These are phyloP conservation scores for Odobenus rosmarus DNA, from an alignment of 2,113 vertebrate species.

Conservation along the genomic window DNA sequence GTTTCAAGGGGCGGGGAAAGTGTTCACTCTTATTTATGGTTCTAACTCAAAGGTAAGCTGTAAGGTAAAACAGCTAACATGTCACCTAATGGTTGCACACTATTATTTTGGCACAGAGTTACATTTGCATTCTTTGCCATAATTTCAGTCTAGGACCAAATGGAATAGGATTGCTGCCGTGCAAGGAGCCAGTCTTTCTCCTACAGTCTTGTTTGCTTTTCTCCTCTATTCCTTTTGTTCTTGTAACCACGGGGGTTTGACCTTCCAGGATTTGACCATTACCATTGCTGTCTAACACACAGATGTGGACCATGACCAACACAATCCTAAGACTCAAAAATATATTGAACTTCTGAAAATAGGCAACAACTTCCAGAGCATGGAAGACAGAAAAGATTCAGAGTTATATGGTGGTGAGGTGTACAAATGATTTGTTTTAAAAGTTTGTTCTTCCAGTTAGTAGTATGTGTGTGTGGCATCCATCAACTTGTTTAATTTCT, in stretches of 20 bases:
- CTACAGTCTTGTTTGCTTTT: constrained; percentile 33
- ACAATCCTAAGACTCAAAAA: constrained; percentile 60
- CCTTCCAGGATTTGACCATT: constrained; percentile 4
- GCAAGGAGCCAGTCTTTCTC: not conserved
- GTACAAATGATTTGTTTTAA: not conserved
- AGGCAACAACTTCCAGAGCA: not conserved
- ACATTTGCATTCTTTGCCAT: constrained; percentile 51
- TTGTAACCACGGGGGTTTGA: constrained; percentile 59
- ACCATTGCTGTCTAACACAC: not conserved
- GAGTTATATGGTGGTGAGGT: not conserved
- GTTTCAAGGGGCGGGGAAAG: not conserved
- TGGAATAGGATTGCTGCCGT: constrained; percentile 53
- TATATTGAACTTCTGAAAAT: not conserved
- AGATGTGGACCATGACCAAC: constrained; percentile 33
- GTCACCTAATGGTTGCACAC: not conserved
- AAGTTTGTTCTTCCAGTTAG: not conserved
- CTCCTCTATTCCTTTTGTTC: constrained; percentile 50
- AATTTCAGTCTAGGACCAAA: constrained; percentile 58
- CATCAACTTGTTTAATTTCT: not conserved
- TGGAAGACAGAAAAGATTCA: constrained; percentile 21
- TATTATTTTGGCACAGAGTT: constrained; percentile 15
- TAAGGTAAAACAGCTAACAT: not conserved
- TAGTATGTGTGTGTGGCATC: not conserved
- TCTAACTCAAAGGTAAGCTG: not conserved
- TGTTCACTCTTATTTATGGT: not conserved